Evolutionary conservation across 2,797 vertebrate species (phyloP).

Genomic region (Hyperoplus immaculatus): DNA sequence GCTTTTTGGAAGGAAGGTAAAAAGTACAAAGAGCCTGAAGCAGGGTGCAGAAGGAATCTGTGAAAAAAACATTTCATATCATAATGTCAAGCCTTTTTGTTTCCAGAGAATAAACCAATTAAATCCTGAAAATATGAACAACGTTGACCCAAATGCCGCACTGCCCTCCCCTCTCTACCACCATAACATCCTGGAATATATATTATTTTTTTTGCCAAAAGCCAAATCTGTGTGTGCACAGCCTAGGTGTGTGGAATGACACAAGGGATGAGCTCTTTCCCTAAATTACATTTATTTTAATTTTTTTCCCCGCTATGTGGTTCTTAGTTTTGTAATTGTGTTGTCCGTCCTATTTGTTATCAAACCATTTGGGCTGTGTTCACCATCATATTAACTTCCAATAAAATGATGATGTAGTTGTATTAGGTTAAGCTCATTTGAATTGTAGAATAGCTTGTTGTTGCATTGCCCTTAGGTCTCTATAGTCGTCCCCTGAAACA

Average conservation of each 20-base stretch:
- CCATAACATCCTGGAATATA: conserved; percentile 19
- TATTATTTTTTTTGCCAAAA: too few species aligned
- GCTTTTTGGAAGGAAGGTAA: conserved; percentile 64
- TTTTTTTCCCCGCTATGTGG: background rate
- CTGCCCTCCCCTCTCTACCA: background rate
- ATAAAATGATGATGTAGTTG: background rate
- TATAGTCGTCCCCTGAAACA: conserved; percentile 7
- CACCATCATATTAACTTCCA: background rate
- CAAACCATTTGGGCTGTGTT: background rate
- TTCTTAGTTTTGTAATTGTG: background rate
- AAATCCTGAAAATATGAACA: conserved; percentile 63
- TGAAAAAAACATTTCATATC: conserved; percentile 31
- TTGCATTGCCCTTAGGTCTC: background rate
- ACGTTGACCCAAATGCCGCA: conserved; percentile 67
- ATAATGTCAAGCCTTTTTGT: conserved; percentile 35
- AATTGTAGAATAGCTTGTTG: background rate
- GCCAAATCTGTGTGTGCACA: background rate
- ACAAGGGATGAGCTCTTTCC: background rate
- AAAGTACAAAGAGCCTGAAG: conserved; percentile 55
- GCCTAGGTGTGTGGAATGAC: background rate
- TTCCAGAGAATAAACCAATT: conserved; percentile 64
- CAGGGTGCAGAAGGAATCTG: conserved; percentile 29
- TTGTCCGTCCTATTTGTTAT: background rate
- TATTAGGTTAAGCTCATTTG: conserved; percentile 4
- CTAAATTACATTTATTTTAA: background rate